Evolutionary conservation across 2,113 vertebrate species (phyloP).

Genomic region (Ptilorrhoa leucosticta): DNA sequence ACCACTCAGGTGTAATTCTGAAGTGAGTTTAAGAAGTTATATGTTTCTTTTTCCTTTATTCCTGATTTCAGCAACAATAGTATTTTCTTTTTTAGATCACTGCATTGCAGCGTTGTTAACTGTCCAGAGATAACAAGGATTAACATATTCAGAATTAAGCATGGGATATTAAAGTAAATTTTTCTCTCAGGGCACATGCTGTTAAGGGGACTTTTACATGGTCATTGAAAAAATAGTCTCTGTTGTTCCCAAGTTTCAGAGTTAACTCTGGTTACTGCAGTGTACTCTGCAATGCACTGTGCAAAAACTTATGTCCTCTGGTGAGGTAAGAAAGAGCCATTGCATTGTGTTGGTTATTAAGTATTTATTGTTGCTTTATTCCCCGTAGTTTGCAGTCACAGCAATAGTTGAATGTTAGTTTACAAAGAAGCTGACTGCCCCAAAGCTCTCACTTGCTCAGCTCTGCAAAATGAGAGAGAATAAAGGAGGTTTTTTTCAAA

Average conservation of each 20-base stretch:
- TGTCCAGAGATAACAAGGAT: neutral
- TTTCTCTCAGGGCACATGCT: neutral
- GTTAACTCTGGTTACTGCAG: neutral
- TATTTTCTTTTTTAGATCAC: neutral
- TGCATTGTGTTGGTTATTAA: neutral
- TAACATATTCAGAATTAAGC: neutral
- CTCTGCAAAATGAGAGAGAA: neutral
- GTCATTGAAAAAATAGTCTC: neutral
- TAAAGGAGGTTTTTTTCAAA: neutral
- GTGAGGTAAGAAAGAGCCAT: neutral
- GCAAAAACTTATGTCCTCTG: neutral
- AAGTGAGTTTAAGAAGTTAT: neutral
- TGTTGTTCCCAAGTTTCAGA: neutral
- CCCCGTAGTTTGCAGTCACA: neutral
- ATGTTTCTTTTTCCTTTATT: neutral
- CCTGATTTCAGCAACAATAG: neutral
- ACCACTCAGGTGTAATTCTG: neutral
- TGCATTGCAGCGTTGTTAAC: neutral
- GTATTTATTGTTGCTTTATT: constrained; percentile 13
- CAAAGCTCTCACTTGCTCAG: neutral
- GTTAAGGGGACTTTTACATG: neutral
- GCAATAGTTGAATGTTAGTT: neutral
- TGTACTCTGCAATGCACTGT: neutral
- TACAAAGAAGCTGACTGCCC: neutral
- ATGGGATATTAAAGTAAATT: neutral